Percentiles rank a stretch among this genome's conserved stretches.
Evolutionary conservation across 1,140 invertebrate species (phyloP).

Genomic region (Lysiphlebus fabarum): DNA sequence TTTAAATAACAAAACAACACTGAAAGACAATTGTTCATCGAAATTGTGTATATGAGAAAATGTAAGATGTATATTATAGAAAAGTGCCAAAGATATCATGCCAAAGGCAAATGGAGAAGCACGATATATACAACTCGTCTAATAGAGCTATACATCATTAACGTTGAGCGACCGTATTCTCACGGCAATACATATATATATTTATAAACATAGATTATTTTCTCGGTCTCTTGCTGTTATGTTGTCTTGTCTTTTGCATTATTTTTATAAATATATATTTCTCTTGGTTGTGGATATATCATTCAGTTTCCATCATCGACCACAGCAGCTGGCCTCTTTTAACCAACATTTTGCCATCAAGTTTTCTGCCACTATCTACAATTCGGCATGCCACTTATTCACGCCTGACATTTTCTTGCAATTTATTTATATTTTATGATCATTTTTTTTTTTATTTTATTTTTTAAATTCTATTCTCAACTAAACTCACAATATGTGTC

Average conservation of each 20-base stretch:
- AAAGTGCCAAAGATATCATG: neutral
- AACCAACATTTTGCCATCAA: neutral
- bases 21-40: no score
- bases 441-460: no score
- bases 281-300: slow-evolving; percentile 7
- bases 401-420: neutral
- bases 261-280: slow-evolving; percentile 6
- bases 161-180: slow-evolving; percentile 38
- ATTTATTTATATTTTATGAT: neutral
- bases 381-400: neutral
- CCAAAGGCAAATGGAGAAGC: slow-evolving; percentile 12
- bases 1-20: no score
- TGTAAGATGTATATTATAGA: slow-evolving; percentile 1
- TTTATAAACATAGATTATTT: slow-evolving; percentile 24
- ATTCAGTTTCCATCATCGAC: neutral
- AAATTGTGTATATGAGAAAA: neutral
- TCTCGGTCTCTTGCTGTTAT: slow-evolving; percentile 20
- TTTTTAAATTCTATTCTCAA: no score
- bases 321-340: neutral
- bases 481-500: no score
- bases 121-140: slow-evolving; percentile 24
- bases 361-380: slow-evolving; percentile 3
- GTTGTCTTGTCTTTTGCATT: slow-evolving; percentile 17
- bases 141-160: slow-evolving; percentile 43
- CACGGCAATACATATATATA: slow-evolving; percentile 29